Conservation (phyloP, 2,888 invertebrate genomes). For the Metopia argyrocephala region DNA sequence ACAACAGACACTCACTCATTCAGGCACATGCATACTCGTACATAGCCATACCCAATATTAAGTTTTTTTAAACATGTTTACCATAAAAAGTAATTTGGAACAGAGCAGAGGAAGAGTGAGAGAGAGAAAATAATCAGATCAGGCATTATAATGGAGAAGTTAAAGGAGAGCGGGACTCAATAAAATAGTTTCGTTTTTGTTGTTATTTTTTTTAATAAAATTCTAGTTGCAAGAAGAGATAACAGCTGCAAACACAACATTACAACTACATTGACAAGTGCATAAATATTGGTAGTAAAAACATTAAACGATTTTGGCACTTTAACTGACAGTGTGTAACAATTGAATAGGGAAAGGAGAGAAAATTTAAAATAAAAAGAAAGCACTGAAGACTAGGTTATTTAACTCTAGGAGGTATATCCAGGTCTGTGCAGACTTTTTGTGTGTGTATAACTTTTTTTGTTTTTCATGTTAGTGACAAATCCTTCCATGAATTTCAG, state of each 20-base stretch:
- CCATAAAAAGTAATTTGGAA: constrained; percentile 14
- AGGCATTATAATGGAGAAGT: neutral
- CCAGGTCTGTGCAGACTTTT: no score
- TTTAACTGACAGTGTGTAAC: no score
- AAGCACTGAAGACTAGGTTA: no score
- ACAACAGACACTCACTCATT: constrained; percentile 9
- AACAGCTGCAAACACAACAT: constrained; percentile 43
- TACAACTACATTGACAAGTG: no score
- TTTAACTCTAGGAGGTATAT: no score
- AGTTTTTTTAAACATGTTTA: constrained; percentile 19
- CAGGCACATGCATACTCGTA: neutral
- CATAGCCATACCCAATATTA: neutral
- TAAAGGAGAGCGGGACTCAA: neutral
- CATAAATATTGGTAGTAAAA: no score
- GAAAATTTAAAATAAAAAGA: no score
- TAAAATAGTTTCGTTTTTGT: neutral
- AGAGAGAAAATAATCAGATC: neutral
- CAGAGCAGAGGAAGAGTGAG: neutral
- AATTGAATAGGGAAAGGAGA: no score
- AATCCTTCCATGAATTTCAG: no score
- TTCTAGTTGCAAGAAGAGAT: constrained; percentile 5
- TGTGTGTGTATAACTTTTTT: no score
- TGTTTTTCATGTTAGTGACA: no score
- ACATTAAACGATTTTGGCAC: no score
- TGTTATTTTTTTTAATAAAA: neutral